A percentile compares a stretch with the other conserved stretches of the same genome.
These are phyloP conservation scores for Coregonus suidteri DNA, from an alignment of 2,797 vertebrate genomes.

Conservation along the genomic window DNA sequence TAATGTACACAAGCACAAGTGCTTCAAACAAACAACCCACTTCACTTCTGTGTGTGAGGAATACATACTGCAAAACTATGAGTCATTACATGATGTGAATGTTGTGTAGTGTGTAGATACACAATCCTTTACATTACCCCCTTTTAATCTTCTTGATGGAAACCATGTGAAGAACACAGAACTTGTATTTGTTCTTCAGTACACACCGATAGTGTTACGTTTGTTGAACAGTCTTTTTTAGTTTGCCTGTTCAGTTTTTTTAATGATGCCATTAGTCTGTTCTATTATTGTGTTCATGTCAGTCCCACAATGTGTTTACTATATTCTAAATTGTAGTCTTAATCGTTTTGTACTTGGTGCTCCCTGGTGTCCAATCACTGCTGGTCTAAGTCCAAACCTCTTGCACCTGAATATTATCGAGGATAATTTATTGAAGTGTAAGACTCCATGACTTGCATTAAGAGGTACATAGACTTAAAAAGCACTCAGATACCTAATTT, in stretches of 20 bases:
- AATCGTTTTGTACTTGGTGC: not conserved
- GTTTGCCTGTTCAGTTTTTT: not conserved
- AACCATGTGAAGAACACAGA: not conserved
- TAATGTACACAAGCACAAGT: not conserved
- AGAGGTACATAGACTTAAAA: constrained; percentile 25
- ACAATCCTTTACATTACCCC: not conserved
- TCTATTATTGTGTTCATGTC: not conserved
- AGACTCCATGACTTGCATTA: constrained; percentile 24
- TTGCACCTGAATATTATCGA: constrained; percentile 21
- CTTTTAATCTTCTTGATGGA: not conserved
- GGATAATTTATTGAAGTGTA: constrained; percentile 36
- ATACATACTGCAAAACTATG: constrained; percentile 3
- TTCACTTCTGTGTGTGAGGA: not conserved
- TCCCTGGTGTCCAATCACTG: not conserved
- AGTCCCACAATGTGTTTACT: not conserved
- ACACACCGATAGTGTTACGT: not conserved
- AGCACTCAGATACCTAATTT: constrained; percentile 32
- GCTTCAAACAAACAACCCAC: constrained; percentile 5
- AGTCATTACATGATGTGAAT: constrained; percentile 2
- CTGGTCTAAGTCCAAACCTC: constrained; percentile 9
- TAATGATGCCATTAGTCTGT: not conserved
- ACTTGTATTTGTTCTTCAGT: not conserved
- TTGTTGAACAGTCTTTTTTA: not conserved
- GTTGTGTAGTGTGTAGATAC: not conserved
- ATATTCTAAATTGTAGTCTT: not conserved